These are phyloP conservation scores for Drosophila anomelani DNA, from an alignment of 2,888 invertebrate genomes.

Conservation along the genomic window DNA sequence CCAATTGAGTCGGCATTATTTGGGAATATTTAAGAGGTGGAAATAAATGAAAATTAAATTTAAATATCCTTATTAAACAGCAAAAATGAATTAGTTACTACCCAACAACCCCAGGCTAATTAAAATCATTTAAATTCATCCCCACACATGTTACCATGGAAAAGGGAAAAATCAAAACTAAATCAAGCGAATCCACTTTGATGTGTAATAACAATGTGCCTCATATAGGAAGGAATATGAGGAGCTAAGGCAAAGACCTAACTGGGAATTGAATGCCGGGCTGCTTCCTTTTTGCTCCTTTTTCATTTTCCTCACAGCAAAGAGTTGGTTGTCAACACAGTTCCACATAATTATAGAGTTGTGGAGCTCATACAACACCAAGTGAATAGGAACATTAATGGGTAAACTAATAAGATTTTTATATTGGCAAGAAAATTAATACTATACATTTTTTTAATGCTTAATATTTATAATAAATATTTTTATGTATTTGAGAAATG, in stretches of 20 bases:
- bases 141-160: slow-evolving; percentile 1
- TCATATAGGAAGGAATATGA: not conserved
- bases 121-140: slow-evolving; percentile 20
- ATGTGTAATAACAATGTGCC: slow-evolving; percentile 54
- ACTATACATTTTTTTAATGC: no score
- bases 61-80: not conserved
- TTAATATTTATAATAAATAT: not conserved
- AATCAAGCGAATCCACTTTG: slow-evolving; percentile 54
- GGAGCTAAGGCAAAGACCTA: slow-evolving; percentile 38
- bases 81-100: not conserved
- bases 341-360: slow-evolving; percentile 69
- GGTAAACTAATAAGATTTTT: slow-evolving; percentile 25
- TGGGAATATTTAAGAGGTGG: not conserved
- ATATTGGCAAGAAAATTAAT: not conserved
- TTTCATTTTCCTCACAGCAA: slow-evolving; percentile 4
- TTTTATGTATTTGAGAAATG: not conserved
- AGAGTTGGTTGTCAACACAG: slow-evolving; percentile 61
- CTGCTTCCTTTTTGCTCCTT: slow-evolving; percentile 12
- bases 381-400: slow-evolving; percentile 17
- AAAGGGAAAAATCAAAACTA: slow-evolving; percentile 1
- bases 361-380: slow-evolving; percentile 22
- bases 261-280: slow-evolving; percentile 24
- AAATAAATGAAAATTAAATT: not conserved
- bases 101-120: not conserved
- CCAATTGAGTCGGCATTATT: not conserved